phyloP scores from a whole-genome alignment of 2,797 vertebrate species.

The Xiphorhynchus erythropygius region DNA sequence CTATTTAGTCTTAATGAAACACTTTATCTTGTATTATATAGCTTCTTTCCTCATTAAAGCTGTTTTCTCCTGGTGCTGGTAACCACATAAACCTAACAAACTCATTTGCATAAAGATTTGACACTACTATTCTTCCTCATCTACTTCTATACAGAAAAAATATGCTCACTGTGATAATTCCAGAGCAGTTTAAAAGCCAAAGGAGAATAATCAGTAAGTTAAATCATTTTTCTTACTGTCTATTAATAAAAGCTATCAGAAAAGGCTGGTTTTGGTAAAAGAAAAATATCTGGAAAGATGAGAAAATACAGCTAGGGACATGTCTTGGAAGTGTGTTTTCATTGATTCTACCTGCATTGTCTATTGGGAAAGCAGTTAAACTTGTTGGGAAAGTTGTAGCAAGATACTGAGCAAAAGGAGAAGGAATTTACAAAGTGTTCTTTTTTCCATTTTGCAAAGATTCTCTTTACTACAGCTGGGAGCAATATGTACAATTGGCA shows the following conservation, averaged over 20 bases:
- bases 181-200: conserved; percentile 48
- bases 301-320: conserved; percentile 5
- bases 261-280: conserved; percentile 50
- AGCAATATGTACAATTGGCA: neutral
- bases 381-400: neutral
- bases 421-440: neutral
- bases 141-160: conserved; percentile 29
- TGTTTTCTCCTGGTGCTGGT: conserved; percentile 30
- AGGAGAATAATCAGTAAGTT: conserved; percentile 37
- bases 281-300: conserved; percentile 50
- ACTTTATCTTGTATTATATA: neutral
- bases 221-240: conserved; percentile 53
- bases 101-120: conserved; percentile 23
- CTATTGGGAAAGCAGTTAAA: neutral
- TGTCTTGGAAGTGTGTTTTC: neutral
- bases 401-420: neutral
- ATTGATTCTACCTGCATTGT: neutral
- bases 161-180: conserved; percentile 10
- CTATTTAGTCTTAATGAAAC: neutral
- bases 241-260: conserved; percentile 51
- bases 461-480: neutral
- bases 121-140: conserved; percentile 10
- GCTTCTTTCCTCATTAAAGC: conserved; percentile 21
- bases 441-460: neutral
- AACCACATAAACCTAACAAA: conserved; percentile 51